These are phyloP conservation scores for Falco biarmicus DNA, from an alignment of 2,797 vertebrate genomes.

Conservation along the genomic window DNA sequence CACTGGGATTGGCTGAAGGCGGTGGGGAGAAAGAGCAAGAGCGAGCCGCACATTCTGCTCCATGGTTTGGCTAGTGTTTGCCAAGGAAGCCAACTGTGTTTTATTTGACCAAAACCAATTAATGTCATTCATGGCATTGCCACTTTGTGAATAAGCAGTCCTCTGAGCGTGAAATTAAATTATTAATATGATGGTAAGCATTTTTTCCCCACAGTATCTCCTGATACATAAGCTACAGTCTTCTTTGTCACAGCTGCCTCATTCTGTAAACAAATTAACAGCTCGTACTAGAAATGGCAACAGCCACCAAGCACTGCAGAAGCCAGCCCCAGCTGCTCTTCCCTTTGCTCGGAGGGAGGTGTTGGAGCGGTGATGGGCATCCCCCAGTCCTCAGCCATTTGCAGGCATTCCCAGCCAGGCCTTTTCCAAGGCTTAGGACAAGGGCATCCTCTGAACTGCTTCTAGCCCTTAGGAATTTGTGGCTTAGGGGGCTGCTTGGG, in stretches of 20 bases:
- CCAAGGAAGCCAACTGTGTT: not conserved
- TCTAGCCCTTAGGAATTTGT: not conserved
- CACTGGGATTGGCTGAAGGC: not conserved
- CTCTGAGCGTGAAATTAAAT: not conserved
- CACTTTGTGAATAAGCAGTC: not conserved
- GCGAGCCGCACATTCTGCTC: not conserved
- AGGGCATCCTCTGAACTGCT: not conserved
- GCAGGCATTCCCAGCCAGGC: not conserved
- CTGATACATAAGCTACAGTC: not conserved
- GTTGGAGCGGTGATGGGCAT: not conserved
- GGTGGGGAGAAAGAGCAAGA: not conserved
- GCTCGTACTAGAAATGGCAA: not conserved
- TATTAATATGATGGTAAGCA: not conserved
- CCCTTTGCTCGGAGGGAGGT: not conserved
- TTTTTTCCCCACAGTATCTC: not conserved
- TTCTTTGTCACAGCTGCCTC: not conserved
- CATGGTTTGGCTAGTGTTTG: not conserved
- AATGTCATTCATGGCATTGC: not conserved
- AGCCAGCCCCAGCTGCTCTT: not conserved
- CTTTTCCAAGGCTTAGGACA: not conserved
- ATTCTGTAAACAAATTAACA: not conserved
- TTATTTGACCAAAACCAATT: not conserved
- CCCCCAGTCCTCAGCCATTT: not conserved
- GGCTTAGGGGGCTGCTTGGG: not conserved
- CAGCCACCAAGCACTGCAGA: not conserved